Evolutionary conservation across 2,888 invertebrate species (phyloP), one percentile per base, ranked within the genome.

Genomic region (Entomobrya multifasciata): DNA sequence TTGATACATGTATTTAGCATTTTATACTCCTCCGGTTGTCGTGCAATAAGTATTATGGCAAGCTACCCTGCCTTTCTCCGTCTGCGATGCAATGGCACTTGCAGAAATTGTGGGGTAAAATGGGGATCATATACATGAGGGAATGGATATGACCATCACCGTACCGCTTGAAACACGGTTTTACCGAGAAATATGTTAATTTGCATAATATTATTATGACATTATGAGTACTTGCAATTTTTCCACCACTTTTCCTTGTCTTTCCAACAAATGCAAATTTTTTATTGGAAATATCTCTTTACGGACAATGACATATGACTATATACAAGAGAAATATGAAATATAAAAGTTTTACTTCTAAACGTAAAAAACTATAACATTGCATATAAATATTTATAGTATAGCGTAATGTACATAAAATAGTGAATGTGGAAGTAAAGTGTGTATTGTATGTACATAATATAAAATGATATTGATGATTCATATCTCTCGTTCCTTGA

Each of bases 141-240:
- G 30, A 62, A n/a, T 30, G 30, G 27, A 60, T 60, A 27, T 60
- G 30, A 27, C 30, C 27, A 62, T 30, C 15, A 15, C 30, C n/a
- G n/a, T n/a, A n/a, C n/a, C n/a, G n/a, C n/a, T n/a, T n/a, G 5
- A 30, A 30, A 62, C 27, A 30, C 13, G 11, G 15, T 6, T 13
- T 67, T 65, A 41, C 41, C 44, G 67, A 17, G 67, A 44, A 44
- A 44, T 67, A 44, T 20, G 62, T 17, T 20, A 62, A 62, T 62
- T 25, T 55, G 20, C 10, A 55, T 55, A 44, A 20, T 17, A 55
- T 55, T 55, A 47, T 10, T 17, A 52, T 13, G 15, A 22, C 25
- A 25, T 4, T 17, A 11, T 22, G 20, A 17, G 2, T 17, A 17
- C 52, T 52, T 20, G 8, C 5, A 5, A 17, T 52, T 8, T 52